Evolutionary conservation across 2,888 invertebrate genomes (phyloP).

Genomic region (Stenolophus ochropezus): DNA sequence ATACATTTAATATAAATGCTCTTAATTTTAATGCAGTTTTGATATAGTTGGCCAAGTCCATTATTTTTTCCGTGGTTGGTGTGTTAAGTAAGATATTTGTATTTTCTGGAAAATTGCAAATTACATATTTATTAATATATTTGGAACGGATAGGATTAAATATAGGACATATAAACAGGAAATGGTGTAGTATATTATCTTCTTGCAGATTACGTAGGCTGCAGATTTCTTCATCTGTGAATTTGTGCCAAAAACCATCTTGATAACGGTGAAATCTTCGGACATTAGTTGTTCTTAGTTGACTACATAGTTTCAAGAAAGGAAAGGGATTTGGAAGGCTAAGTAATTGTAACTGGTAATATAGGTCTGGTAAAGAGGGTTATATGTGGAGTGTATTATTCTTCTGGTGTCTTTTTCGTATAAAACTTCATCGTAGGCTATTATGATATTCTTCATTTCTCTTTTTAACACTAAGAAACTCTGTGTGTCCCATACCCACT

Average conservation of each 20-base stretch:
- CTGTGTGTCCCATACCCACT: not conserved
- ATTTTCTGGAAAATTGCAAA: not conserved
- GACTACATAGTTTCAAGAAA: not conserved
- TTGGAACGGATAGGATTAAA: not conserved
- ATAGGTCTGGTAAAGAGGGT: not conserved
- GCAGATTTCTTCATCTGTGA: slow-evolving; percentile 5
- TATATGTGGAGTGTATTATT: too few species aligned
- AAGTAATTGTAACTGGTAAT: slow-evolving; percentile 15
- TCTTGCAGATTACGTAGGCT: not conserved
- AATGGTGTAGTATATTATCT: not conserved
- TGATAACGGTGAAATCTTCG: not conserved
- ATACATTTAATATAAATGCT: not conserved
- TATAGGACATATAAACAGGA: not conserved
- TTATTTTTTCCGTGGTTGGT: not conserved
- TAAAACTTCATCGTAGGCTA: not conserved
- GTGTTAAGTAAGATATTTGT: not conserved
- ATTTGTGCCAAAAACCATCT: slow-evolving; percentile 7
- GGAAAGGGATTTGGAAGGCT: not conserved
- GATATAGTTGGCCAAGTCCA: not conserved
- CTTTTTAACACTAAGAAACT: not conserved
- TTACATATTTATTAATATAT: not conserved
- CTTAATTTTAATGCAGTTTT: not conserved
- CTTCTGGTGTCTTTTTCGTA: not conserved
- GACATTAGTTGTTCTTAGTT: slow-evolving; percentile 32
- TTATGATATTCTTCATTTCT: not conserved